Base-by-base conservation (phyloP, 1,140 invertebrate genomes). In the Dermatophagoides farinae region DNA sequence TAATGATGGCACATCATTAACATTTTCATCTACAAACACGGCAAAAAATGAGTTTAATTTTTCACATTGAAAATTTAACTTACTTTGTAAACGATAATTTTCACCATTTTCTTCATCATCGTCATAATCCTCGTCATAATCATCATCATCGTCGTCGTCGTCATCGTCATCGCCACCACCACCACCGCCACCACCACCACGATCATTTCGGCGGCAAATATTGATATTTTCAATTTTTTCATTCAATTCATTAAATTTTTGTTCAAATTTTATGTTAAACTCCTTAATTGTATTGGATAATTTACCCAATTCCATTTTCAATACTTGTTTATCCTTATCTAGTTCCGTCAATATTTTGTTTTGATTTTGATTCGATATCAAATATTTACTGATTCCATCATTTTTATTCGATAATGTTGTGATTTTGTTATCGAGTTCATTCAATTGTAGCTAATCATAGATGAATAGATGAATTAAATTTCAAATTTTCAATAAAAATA, bases 81-180 rank as follows among this genome's bases (percentile, higher is more conserved):
- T 38, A 20, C 5, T 55, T 55, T 38, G 23, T 44, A 39, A 20
- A 14, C 25, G 5, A 25, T 47, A 18, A 18, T 47, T 16, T 14
- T 55, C 12, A 40, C 25, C 25, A 12, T 55, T 31, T 41, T 55
- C 53, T 14, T 55, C 53, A 55, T 55, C 14, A 38, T 55, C 53
- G 9, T 47, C 1, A 23, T 47, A 2, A 23, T 47, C 22, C 1
- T 47, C 1, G 9, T 47, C 8, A 47, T 20, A 1, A 23, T 47
- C 46, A 47, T 23, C 46, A 47, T 47, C 46, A 47, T 47, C n/a
- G n/a, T 55, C 53, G 39, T 55, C 14, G 2, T 55, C 53, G 9
- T 47, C 1, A 23, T 47, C 46, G 9, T 47, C 22, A 20, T 47
- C 1, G 9, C 8, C 8, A 47, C 6, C n/a, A 23, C 8, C 46